Base-by-base conservation (phyloP, 2,113 vertebrate species). In the Ancistrus triradiatus region DNA sequence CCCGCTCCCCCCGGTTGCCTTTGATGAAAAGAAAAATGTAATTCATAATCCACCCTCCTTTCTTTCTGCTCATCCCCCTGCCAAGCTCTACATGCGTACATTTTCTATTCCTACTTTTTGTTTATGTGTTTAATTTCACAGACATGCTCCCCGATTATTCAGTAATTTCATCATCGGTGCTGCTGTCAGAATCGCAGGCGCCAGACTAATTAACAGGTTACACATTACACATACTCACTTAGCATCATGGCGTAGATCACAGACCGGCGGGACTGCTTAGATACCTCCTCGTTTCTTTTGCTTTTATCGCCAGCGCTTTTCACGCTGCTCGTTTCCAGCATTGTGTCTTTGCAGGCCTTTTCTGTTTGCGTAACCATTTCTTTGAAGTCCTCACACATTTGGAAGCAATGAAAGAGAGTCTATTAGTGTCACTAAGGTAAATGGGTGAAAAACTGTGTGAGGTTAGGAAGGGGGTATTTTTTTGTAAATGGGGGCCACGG, bases 361-460 rank as follows among this genome's bases (percentile, higher is more conserved):
- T 47, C 59, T 35, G 40, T 44, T 28, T 31, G 38, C 15, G 14
- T 25, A 27, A 31, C 21, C 35, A 37, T 59, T 28, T 25, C 67
- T 55, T 63, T 69, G 24, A 59, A 76, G 73, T 52, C 37, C 25
- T 3, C 51, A 78, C 73, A 77, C 80, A 74, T 86, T 82, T 86
- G 84, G 79, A 77, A 79, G 73, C 81, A 82, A 86, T 89, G 82
- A 86, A 79, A 78, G 85, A 80, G 78, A 79, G 53, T 81, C 86
- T 84, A 83, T 76, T 70, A 83, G 85, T 85, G 80, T 73, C 56
- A 28, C 64, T 58, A 59, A 66, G 53, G 64, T 66, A 58, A 66
- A 66, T 66, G 64, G 64, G 78, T 68, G 72, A 75, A 78, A 79
- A 83, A 64, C 87, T 85, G 74, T 51, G 62, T 48, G 59, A 21